Percentiles rank a stretch among this genome's conserved stretches.
Evolutionary conservation across 2,113 vertebrate genomes (phyloP).

Genomic region (Notothenia coriiceps): DNA sequence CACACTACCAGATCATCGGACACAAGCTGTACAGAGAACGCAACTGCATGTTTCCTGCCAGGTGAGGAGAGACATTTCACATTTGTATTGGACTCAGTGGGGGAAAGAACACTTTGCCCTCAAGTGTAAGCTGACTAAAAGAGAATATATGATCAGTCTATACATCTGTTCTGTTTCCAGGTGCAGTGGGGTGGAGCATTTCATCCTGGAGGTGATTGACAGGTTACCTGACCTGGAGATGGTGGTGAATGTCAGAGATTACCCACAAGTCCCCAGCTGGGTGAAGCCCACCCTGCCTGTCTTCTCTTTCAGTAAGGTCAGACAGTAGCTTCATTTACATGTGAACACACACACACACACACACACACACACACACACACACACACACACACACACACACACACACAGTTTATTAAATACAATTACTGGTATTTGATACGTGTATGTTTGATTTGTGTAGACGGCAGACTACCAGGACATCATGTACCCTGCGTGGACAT

Average conservation of each 20-base stretch:
- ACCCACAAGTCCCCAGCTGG: conserved; percentile 94
- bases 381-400: neutral
- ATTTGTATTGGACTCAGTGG: neutral
- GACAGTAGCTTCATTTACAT: neutral
- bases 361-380: too few relatives aligned
- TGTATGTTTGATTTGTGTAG: conserved; percentile 73
- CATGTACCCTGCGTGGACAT: conserved; percentile 99
- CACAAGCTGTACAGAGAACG: conserved; percentile 92
- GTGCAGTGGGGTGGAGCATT: conserved; percentile 96
- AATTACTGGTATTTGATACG: neutral
- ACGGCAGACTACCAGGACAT: conserved; percentile 94
- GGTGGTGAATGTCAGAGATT: conserved; percentile 96
- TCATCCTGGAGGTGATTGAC: conserved; percentile 90
- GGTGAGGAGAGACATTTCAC: conserved; percentile 78
- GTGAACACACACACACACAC: neutral
- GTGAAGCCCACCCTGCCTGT: conserved; percentile 90
- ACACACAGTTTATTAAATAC: neutral
- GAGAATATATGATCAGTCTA: too few relatives aligned
- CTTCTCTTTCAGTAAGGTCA: conserved; percentile 98
- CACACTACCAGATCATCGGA: conserved; percentile 94
- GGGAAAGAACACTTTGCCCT: too few relatives aligned
- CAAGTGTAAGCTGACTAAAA: neutral
- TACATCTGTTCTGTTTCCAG: conserved; percentile 69
- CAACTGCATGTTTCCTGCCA: conserved; percentile 96
- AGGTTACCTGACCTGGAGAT: conserved; percentile 94